Percentiles rank a stretch among this genome's conserved stretches.
phyloP scores from a whole-genome alignment of 2,797 vertebrate species.

The Semaprochilodus insignis region DNA sequence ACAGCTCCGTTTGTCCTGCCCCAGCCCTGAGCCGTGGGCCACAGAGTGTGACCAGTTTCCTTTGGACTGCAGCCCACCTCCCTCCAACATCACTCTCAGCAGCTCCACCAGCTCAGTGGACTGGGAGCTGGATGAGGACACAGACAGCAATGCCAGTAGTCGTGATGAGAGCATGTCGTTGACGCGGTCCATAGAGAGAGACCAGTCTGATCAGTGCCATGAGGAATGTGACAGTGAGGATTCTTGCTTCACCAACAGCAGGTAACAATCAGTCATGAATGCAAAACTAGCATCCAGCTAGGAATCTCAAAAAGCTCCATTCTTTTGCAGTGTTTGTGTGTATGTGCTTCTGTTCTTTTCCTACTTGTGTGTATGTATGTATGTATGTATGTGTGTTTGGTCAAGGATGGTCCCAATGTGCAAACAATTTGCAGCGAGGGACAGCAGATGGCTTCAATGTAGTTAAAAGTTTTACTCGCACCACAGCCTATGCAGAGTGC shows the following conservation, averaged over 20 bases:
- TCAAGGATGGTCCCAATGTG: constrained; percentile 66
- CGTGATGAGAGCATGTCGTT: background rate
- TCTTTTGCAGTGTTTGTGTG: background rate
- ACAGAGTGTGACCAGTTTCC: constrained; percentile 33
- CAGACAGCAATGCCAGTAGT: background rate
- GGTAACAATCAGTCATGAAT: background rate
- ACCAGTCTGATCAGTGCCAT: no score
- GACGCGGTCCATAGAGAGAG: background rate
- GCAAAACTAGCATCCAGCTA: background rate
- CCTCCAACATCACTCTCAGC: constrained; percentile 82
- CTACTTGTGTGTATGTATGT: background rate
- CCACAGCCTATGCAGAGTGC: constrained; percentile 62
- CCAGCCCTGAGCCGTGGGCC: constrained; percentile 1
- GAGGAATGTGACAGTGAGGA: background rate
- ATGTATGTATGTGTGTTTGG: constrained; percentile 41
- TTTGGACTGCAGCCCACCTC: constrained; percentile 70
- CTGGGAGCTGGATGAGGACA: constrained; percentile 69
- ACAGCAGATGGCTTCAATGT: constrained; percentile 61
- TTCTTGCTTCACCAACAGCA: constrained; percentile 9
- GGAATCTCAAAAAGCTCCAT: background rate
- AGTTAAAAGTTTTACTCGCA: constrained; percentile 61
- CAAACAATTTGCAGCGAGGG: constrained; percentile 69
- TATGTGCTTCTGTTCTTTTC: constrained; percentile 49
- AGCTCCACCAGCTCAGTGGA: constrained; percentile 81
- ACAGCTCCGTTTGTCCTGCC: background rate